phyloP scores from a whole-genome alignment of 2,797 vertebrate genomes.

The Cuniculus paca region DNA sequence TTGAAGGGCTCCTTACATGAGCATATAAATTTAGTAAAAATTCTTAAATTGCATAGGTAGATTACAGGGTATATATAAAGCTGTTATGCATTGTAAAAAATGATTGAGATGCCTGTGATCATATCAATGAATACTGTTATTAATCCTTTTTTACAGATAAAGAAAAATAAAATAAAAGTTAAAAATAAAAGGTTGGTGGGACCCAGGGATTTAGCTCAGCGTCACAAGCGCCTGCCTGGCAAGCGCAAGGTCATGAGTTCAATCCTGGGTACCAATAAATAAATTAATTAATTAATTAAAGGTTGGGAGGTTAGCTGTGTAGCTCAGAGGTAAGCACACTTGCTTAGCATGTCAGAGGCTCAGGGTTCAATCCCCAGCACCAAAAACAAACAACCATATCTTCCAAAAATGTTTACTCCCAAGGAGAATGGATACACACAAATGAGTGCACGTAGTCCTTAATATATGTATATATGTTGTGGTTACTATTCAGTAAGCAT shows the following conservation, averaged over 20 bases:
- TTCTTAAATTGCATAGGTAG: neutral
- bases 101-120: neutral
- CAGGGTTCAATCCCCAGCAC: neutral
- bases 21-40: slow-evolving; percentile 15
- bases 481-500: neutral
- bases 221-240: too few species aligned
- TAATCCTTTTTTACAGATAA: slow-evolving; percentile 30
- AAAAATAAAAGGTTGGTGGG: slow-evolving; percentile 32
- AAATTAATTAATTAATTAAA: too few species aligned
- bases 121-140: slow-evolving; percentile 23
- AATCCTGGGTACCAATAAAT: too few species aligned
- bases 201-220: too few species aligned
- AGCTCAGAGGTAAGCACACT: neutral
- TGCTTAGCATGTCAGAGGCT: neutral
- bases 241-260: too few species aligned
- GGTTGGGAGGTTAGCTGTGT: neutral
- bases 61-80: neutral
- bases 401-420: neutral
- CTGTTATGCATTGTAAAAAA: neutral
- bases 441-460: neutral
- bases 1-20: neutral
- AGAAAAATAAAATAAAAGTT: slow-evolving; percentile 26
- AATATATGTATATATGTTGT: neutral
- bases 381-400: neutral
- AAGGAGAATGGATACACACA: neutral